Percentiles rank a stretch among this genome's conserved stretches.
phyloP scores from a whole-genome alignment of 2,797 vertebrate species.

The Rhinophrynus dorsalis region DNA sequence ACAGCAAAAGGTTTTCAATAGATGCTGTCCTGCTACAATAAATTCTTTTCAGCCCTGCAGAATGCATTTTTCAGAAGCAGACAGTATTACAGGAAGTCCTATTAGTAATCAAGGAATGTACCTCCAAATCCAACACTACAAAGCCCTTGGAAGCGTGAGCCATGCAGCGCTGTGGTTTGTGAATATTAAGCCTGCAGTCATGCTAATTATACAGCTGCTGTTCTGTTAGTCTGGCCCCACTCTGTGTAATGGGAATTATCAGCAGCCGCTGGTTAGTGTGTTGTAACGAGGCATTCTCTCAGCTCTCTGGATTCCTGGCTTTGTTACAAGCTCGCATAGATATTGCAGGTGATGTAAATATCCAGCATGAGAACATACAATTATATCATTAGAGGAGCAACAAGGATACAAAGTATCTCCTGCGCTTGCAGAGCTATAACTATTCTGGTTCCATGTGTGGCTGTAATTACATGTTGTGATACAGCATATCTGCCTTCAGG shows the following conservation, averaged over 20 bases:
- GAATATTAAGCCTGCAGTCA: neutral
- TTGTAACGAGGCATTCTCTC: neutral
- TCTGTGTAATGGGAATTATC: constrained; percentile 18
- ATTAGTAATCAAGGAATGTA: no score
- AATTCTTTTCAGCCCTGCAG: no score
- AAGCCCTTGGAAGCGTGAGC: no score
- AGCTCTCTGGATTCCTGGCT: constrained; percentile 32
- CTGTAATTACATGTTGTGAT: constrained; percentile 41
- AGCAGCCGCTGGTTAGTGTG: neutral
- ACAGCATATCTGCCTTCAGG: constrained; percentile 4
- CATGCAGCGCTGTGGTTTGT: neutral
- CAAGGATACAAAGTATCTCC: neutral
- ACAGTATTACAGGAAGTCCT: no score
- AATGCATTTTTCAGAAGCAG: no score
- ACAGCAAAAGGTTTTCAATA: no score
- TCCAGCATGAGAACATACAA: constrained; percentile 16
- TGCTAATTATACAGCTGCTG: constrained; percentile 10
- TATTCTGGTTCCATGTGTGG: neutral
- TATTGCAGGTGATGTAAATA: constrained; percentile 37
- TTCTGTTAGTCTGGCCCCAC: neutral
- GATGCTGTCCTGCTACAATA: no score
- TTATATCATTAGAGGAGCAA: constrained; percentile 29
- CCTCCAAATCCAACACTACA: no score
- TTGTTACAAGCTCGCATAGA: constrained; percentile 27
- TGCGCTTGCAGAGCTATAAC: neutral